Percentiles rank a stretch among this genome's conserved stretches.
These are phyloP conservation scores for Ischnus inquisitorius DNA, from an alignment of 2,888 invertebrate genomes.

Conservation along the genomic window DNA sequence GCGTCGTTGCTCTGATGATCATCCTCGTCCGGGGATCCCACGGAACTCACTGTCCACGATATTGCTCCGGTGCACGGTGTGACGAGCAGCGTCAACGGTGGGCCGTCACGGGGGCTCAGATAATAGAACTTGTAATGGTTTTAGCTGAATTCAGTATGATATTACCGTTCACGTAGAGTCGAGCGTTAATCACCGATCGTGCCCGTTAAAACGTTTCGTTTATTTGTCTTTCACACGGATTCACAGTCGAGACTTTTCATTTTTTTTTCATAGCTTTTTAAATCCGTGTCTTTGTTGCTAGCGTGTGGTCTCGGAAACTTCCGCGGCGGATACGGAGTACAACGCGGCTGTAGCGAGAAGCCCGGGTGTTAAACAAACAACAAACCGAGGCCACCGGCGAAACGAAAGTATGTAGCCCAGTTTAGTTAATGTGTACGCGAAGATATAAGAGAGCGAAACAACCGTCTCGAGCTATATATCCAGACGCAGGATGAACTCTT, in stretches of 20 bases:
- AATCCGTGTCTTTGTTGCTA: slow-evolving; percentile 26
- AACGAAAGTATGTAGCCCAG: slow-evolving; percentile 70
- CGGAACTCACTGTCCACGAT: slow-evolving; percentile 84
- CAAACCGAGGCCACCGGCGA: slow-evolving; percentile 48
- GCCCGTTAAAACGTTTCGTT: neutral
- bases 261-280: slow-evolving; percentile 13
- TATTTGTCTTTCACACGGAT: too few species aligned
- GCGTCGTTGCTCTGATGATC: slow-evolving; percentile 79
- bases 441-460: slow-evolving; percentile 45
- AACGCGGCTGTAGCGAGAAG: slow-evolving; percentile 4
- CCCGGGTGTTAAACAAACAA: slow-evolving; percentile 37
- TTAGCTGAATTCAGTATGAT: slow-evolving; percentile 84
- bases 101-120: slow-evolving; percentile 82
- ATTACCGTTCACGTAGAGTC: slow-evolving; percentile 78
- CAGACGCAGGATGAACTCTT: slow-evolving; percentile 35
- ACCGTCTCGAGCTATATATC: neutral
- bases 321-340: slow-evolving; percentile 21
- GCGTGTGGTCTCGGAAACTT: slow-evolving; percentile 34
- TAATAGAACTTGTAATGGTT: slow-evolving; percentile 84
- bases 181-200: slow-evolving; percentile 67
- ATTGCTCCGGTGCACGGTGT: slow-evolving; percentile 84
- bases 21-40: slow-evolving; percentile 82
- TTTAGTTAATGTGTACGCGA: slow-evolving; percentile 61
- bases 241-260: neutral
- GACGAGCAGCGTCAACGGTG: slow-evolving; percentile 82